phyloP scores from a whole-genome alignment of 2,888 invertebrate species.

The Diloba caeruleocephala region DNA sequence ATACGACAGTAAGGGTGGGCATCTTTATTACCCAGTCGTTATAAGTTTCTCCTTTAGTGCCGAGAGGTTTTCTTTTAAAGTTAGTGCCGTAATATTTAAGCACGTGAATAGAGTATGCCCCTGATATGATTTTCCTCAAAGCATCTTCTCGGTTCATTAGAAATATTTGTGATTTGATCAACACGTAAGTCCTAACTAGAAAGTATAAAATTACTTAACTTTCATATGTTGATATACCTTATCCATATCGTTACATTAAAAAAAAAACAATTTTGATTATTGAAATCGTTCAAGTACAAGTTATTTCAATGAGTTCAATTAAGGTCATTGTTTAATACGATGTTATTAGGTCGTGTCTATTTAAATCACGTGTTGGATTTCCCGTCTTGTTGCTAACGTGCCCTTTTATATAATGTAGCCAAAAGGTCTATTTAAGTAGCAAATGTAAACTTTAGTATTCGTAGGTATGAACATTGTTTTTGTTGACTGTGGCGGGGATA shows the following conservation, averaged over 20 bases:
- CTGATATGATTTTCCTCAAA: conserved; percentile 19
- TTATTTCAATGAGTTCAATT: conserved; percentile 55
- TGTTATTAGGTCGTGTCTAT: conserved; percentile 45
- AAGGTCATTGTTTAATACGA: conserved; percentile 49
- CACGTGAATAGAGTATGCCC: conserved; percentile 29
- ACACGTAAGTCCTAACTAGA: no score
- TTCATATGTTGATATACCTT: no score
- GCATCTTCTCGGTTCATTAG: conserved; percentile 4
- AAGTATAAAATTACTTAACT: no score
- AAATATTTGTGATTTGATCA: no score
- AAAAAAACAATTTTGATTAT: conserved; percentile 29
- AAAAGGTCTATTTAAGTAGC: conserved; percentile 30
- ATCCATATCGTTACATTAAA: not conserved
- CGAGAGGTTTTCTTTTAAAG: conserved; percentile 53
- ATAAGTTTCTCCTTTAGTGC: conserved; percentile 57
- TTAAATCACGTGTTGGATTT: conserved; percentile 53
- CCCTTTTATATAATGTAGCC: conserved; percentile 37
- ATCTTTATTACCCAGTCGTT: conserved; percentile 57
- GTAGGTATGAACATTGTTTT: conserved; percentile 14
- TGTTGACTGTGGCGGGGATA: no score
- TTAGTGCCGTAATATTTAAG: conserved; percentile 51
- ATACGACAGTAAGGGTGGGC: conserved; percentile 13
- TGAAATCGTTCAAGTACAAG: conserved; percentile 41
- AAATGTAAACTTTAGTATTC: conserved; percentile 28
- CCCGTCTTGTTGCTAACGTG: conserved; percentile 27